Evolutionary conservation across 2,888 invertebrate genomes (phyloP), one percentile per base, ranked within the genome.

Genomic region (Parapristionchus giblindavisi): DNA sequence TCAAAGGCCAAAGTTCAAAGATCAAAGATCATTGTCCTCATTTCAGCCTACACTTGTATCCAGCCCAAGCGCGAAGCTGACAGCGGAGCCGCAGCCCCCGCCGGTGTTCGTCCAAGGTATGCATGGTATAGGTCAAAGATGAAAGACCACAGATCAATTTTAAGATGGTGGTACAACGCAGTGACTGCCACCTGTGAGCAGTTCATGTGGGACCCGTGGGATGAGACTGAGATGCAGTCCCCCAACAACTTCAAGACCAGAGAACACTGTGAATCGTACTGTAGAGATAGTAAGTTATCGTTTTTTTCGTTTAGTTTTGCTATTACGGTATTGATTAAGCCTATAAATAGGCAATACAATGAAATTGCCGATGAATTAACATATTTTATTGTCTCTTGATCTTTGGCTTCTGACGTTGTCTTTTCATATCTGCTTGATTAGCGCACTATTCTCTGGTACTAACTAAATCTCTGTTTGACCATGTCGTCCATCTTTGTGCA

Each of bases 201-300:
- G 77, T 87, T 87, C 81, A 83, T 85, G 84, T 87, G 86, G 86
- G 87, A 87, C 71, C 86, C 86, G 63, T 87, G 85, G 87, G 85
- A 86, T 80, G 86, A 86, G 82, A 84, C 81, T 66, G 85, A 86
- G 77, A 83, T 85, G 77, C 87, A 87, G 78, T 82, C 85, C 52
- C 85, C 87, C 56, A 87, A 87, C 83, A 87, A 87, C 81, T 87
- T 87, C 83, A 86, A 85, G 78, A 87, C 87, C 36, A 51, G 85
- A 63, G 87, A 87, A 68, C 87, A 87, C 71, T 87, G 87, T 78
- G 86, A 86, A 70, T 83, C 84, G 27, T 87, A 86, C 77, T 87
- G 87, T 77, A 79, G 85, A 76, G 87, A 87, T 78, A 85, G 86
- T 86, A 73, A 80, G 87, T 83, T 51, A 14, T 5, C 56, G 27